phyloP scores from a whole-genome alignment of 1,140 invertebrate genomes.

The Platorchestia sp. region DNA sequence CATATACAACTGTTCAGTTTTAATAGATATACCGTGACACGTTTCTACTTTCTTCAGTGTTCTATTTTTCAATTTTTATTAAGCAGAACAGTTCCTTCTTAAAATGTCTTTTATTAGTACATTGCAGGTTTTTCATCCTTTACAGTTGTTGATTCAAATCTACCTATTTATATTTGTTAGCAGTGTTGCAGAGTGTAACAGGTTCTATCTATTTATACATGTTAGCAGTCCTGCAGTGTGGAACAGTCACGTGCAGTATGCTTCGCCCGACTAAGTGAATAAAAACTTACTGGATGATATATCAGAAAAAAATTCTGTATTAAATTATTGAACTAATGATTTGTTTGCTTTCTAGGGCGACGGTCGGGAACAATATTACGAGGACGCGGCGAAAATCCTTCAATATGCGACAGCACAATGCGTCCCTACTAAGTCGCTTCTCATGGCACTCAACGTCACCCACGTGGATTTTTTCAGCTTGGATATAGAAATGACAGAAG shows the following conservation, averaged over 20 bases:
- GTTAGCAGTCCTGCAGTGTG: too few relatives aligned
- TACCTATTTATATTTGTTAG: neutral
- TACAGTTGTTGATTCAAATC: neutral
- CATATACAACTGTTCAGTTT: neutral
- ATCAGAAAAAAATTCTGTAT: neutral
- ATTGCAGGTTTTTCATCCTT: neutral
- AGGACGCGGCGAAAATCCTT: slow-evolving; percentile 12
- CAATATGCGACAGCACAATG: neutral
- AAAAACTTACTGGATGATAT: too few relatives aligned
- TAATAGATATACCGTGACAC: neutral
- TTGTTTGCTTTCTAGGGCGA: slow-evolving; percentile 16
- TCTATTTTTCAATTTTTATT: neutral
- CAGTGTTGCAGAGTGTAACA: too few relatives aligned
- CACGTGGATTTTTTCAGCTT: slow-evolving; percentile 65
- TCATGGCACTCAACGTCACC: slow-evolving; percentile 62
- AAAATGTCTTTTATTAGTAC: neutral
- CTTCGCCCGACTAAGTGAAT: too few relatives aligned
- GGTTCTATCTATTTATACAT: too few relatives aligned
- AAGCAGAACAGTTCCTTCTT: neutral
- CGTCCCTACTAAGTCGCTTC: slow-evolving; percentile 60
- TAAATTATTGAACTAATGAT: neutral
- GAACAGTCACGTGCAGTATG: too few relatives aligned
- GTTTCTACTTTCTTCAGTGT: neutral
- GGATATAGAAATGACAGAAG: slow-evolving; percentile 64
- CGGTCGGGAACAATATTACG: slow-evolving; percentile 3